Base-by-base conservation (phyloP, 1,140 invertebrate genomes). In the Andrena cerasifolii region DNA sequence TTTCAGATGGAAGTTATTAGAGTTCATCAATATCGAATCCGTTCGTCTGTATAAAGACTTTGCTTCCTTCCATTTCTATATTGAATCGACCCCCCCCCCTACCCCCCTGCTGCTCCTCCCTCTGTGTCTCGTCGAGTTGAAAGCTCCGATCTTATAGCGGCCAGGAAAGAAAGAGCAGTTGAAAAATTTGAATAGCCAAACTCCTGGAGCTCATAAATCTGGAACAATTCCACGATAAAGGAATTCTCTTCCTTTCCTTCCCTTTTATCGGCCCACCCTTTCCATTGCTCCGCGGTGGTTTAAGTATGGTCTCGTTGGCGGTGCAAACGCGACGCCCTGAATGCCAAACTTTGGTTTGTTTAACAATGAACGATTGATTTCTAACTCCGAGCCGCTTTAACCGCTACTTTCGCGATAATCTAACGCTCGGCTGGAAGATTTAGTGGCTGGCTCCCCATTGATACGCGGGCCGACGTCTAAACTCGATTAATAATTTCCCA, bases 151-250 rank as follows among this genome's bases (percentile, higher is more conserved):
- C 66, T 79, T 66, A 65, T 56, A 45, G 61, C 12, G 43, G 54
- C 58, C 68, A 76, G 76, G 71, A 66, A 84, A 84, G 80, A 83
- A 83, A 70, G 78, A 71, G 67, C 63, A 73, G 67, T 84, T 84
- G 83, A 84, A 84, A 84, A 84, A 84, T 84, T 84, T 84, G 78
- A 84, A 84, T 84, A 73, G 82, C 82, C 80, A 82, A 84, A 84
- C 82, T 84, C 77, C 26, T 68, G 82, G 83, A 81, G 82, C 78
- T 84, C 83, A 84, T 85, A 84, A 84, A 85, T 85, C 83, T 81
- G 78, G 79, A 85, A 85, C 82, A 84, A 85, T 85, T 85, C 78
- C 68, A 74, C 51, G 59, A 83, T 85, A 85, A 85, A 85, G 83
- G 74, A 77, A 84, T 72, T 79, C 78, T 47, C 54, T n/a, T 71